These are phyloP conservation scores for Bombus pyrosoma DNA, from an alignment of 1,140 invertebrate genomes.

Conservation along the genomic window DNA sequence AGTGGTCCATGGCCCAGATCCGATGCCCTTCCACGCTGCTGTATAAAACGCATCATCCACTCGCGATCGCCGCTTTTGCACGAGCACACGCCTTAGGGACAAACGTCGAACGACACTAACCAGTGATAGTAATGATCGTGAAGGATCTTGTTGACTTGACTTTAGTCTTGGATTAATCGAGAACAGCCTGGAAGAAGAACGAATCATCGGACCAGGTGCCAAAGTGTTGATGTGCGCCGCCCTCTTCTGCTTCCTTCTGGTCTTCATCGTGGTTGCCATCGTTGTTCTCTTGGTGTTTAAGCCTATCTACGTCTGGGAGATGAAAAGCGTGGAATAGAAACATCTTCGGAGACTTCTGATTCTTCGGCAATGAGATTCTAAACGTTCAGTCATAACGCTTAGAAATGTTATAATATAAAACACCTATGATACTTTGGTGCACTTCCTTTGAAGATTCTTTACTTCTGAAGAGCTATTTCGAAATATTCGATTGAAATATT, in stretches of 20 bases:
- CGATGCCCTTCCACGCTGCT: constrained; percentile 73
- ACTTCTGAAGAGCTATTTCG: not conserved
- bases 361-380: not conserved
- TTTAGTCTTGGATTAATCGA: not conserved
- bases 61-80: constrained; percentile 62
- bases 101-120: not conserved
- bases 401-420: no score
- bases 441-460: not conserved
- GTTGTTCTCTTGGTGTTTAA: constrained; percentile 70
- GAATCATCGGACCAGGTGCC: not conserved
- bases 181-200: constrained; percentile 15
- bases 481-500: not conserved
- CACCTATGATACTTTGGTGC: not conserved
- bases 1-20: constrained; percentile 80
- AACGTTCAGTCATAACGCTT: not conserved
- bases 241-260: constrained; percentile 66
- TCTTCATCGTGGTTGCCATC: constrained; percentile 68
- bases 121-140: not conserved
- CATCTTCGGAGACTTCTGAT: no score
- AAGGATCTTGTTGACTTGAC: not conserved
- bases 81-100: not conserved
- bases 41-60: constrained; percentile 75
- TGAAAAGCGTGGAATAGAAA: constrained; percentile 43
- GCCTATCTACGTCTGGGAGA: constrained; percentile 72
- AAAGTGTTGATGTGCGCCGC: constrained; percentile 69